Percentiles rank a stretch among this genome's conserved stretches.
These are phyloP conservation scores for Melanerpes formicivorus DNA, from an alignment of 2,113 vertebrate species.

Conservation along the genomic window DNA sequence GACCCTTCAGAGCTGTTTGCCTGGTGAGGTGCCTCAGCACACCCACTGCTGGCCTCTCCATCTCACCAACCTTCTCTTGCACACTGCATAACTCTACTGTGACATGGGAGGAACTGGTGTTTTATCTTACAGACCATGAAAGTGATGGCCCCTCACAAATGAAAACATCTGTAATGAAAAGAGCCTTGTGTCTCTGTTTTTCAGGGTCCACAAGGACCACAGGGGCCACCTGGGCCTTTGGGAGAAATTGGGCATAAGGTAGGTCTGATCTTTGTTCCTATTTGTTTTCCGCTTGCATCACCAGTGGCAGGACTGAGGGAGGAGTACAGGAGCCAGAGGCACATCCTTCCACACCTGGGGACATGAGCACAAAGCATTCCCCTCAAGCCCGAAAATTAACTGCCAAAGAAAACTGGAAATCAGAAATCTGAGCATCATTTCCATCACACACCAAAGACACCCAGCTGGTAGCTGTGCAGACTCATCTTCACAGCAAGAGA, in stretches of 20 bases:
- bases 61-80: not conserved
- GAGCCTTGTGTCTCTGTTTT: conserved; percentile 49
- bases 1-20: not conserved
- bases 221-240: conserved; percentile 82
- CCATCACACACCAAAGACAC: not conserved
- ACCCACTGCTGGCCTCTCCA: not conserved
- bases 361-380: not conserved
- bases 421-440: not conserved
- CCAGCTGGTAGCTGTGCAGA: not conserved
- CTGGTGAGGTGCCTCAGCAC: not conserved
- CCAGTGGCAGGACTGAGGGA: not conserved
- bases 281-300: not conserved
- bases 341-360: not conserved
- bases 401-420: not conserved
- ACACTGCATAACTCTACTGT: not conserved
- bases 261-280: conserved; percentile 14
- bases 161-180: not conserved
- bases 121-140: not conserved
- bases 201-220: conserved; percentile 87
- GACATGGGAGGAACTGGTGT: not conserved
- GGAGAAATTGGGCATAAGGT: conserved; percentile 91
- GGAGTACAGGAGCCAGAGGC: not conserved
- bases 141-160: not conserved
- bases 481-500: not conserved
- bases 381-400: not conserved